Evolutionary conservation across 2,113 vertebrate species (phyloP).

Genomic region (Oriolus oriolus): DNA sequence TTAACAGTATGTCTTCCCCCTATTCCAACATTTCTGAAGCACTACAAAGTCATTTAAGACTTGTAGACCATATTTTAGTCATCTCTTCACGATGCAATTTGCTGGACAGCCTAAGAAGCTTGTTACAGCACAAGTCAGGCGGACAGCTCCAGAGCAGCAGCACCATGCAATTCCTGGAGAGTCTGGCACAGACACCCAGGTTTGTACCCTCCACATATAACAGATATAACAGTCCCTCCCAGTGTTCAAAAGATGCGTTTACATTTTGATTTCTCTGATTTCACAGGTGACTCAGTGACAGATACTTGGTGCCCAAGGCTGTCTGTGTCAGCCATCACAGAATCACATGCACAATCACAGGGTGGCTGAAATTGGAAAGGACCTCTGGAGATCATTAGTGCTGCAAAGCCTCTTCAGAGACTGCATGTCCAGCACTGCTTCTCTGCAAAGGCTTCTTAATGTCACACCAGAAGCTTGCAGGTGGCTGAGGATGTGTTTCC

Average conservation of each 20-base stretch:
- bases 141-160: not conserved
- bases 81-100: not conserved
- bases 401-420: not conserved
- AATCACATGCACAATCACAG: not conserved
- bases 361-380: not conserved
- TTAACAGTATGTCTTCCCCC: not conserved
- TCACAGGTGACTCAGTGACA: not conserved
- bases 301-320: not conserved
- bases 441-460: not conserved
- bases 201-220: not conserved
- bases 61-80: not conserved
- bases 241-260: not conserved
- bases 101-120: not conserved
- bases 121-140: not conserved
- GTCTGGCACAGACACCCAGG: not conserved
- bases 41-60: not conserved
- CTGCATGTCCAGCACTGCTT: not conserved
- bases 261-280: not conserved
- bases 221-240: not conserved
- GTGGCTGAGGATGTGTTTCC: not conserved
- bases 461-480: not conserved
- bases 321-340: not conserved
- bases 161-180: no score
- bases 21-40: not conserved
- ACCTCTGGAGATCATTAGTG: not conserved